A percentile compares a stretch with the other conserved stretches of the same genome.
Conservation (phyloP, 2,113 vertebrate genomes). For the Sialia sialis region DNA sequence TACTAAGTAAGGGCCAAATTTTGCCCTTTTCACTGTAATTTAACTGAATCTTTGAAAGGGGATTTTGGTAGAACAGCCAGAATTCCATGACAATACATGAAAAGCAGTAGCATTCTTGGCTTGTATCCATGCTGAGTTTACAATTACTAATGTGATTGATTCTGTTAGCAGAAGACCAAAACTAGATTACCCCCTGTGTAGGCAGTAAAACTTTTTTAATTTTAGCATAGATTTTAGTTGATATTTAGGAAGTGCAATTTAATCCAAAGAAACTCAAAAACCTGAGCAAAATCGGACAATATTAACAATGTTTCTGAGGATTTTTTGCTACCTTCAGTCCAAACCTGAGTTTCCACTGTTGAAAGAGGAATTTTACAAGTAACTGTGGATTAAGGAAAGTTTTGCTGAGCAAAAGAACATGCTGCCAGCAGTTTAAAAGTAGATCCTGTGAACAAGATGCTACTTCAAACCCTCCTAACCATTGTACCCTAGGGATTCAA, state of each 20-base stretch:
- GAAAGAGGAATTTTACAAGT: neutral
- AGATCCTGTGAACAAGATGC: neutral
- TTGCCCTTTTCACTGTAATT: neutral
- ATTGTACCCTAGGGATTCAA: neutral
- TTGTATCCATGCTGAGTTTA: neutral
- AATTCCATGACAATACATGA: neutral
- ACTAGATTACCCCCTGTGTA: neutral
- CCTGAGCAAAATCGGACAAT: neutral
- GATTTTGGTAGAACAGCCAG: neutral
- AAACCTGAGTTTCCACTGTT: neutral
- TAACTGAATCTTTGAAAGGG: neutral
- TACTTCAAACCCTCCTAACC: neutral
- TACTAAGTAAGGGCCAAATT: neutral
- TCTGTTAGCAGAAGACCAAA: slow-evolving; percentile 23
- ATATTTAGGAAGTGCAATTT: neutral
- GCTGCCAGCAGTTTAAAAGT: neutral
- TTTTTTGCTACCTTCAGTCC: neutral
- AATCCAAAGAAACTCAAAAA: neutral
- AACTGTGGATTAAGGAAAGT: neutral
- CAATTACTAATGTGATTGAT: neutral
- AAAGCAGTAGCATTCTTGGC: neutral
- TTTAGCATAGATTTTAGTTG: neutral
- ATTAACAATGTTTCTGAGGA: neutral
- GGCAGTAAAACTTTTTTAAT: neutral
- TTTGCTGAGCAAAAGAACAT: neutral